A percentile compares a stretch with the other conserved stretches of the same genome.
Conservation (phyloP, 2,113 vertebrate genomes). For the Onychostruthus taczanowskii region DNA sequence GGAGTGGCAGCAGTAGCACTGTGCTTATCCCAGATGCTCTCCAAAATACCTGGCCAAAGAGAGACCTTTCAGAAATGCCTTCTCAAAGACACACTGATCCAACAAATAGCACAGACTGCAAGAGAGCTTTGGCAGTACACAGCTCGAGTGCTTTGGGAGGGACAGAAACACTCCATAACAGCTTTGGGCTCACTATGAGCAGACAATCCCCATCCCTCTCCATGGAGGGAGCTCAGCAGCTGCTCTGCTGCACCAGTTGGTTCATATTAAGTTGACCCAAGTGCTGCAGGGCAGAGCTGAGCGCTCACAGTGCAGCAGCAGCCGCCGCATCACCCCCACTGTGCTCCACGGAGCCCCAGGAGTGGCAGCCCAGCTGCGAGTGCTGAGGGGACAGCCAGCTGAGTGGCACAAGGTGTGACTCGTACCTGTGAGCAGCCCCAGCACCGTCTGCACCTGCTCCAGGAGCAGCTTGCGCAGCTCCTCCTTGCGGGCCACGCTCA, state of each 20-base stretch:
- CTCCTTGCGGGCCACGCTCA: conserved; percentile 92
- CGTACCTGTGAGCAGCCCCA: conserved; percentile 90
- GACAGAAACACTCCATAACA: not conserved
- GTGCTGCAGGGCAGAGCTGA: not conserved
- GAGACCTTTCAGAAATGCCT: not conserved
- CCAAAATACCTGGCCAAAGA: conserved; percentile 86
- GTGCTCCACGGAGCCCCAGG: not conserved
- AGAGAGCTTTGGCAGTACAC: not conserved
- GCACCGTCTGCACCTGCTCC: conserved; percentile 93
- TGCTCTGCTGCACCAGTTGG: not conserved
- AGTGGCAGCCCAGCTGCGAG: not conserved
- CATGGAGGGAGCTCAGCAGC: not conserved
- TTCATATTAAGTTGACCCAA: accelerated
- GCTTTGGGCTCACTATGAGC: not conserved
- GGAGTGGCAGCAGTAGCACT: conserved; percentile 92
- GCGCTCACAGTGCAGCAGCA: not conserved
- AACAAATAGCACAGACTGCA: not conserved
- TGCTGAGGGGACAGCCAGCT: not conserved
- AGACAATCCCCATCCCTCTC: not conserved
- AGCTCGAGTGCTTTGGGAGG: not conserved
- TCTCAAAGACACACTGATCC: not conserved
- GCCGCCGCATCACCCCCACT: accelerated
- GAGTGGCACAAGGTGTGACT: not conserved
- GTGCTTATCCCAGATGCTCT: conserved; percentile 98
- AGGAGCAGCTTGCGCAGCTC: conserved; percentile 93